Percentiles rank a stretch among this genome's conserved stretches.
Evolutionary conservation across 2,797 vertebrate genomes (phyloP).

Genomic region (Neostethus bicornis): DNA sequence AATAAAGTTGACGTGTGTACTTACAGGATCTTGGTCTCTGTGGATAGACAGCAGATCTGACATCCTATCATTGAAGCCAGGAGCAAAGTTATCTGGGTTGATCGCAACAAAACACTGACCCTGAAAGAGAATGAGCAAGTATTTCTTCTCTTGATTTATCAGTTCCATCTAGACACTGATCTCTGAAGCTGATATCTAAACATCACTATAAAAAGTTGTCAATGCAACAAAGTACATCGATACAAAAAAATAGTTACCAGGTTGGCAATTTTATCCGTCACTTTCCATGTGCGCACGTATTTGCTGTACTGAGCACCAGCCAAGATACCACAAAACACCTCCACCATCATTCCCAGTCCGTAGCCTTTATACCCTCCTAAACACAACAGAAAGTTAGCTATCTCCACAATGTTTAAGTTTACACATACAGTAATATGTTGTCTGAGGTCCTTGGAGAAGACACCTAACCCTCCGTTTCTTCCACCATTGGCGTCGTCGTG

Average conservation of each 20-base stretch:
- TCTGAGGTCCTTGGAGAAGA: no score
- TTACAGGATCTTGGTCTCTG: slow-evolving; percentile 74
- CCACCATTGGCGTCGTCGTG: no score
- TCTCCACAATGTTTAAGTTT: neutral
- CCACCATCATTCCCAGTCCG: slow-evolving; percentile 82
- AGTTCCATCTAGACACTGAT: no score
- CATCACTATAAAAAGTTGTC: no score
- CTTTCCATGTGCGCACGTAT: slow-evolving; percentile 78
- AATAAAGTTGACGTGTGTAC: no score
- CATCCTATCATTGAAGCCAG: slow-evolving; percentile 77
- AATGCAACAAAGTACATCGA: neutral
- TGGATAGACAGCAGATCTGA: slow-evolving; percentile 78
- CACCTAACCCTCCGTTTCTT: no score
- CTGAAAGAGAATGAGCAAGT: no score
- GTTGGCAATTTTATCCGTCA: slow-evolving; percentile 74
- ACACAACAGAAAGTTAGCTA: slow-evolving; percentile 2
- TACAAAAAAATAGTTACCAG: slow-evolving; percentile 59
- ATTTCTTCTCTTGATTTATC: no score
- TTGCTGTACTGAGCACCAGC: slow-evolving; percentile 77
- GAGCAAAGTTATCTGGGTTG: slow-evolving; percentile 79
- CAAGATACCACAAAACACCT: slow-evolving; percentile 81
- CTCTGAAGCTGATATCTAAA: no score
- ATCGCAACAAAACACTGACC: slow-evolving; percentile 83
- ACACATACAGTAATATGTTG: neutral
- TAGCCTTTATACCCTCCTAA: slow-evolving; percentile 83